Evolutionary conservation across 2,113 vertebrate species (phyloP).

Genomic region (Psilopogon haemacephalus): DNA sequence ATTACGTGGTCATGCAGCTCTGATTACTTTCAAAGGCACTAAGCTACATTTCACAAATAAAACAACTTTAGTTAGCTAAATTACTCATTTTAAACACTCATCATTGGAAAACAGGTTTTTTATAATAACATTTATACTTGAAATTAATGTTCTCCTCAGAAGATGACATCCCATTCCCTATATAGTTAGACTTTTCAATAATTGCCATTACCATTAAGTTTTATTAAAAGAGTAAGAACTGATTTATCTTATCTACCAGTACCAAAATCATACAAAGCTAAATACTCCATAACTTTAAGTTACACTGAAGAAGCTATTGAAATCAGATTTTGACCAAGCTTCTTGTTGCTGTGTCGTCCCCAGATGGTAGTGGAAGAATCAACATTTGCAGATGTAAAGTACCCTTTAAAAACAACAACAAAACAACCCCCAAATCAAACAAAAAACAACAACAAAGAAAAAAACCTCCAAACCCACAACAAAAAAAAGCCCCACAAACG

Average conservation of each 20-base stretch:
- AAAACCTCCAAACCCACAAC: neutral
- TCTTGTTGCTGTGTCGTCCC: rapidly evolving
- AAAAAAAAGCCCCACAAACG: neutral
- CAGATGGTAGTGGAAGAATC: neutral
- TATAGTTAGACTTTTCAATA: neutral
- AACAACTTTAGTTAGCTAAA: neutral
- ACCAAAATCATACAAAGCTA: neutral
- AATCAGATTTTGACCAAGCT: neutral
- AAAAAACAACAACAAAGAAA: neutral
- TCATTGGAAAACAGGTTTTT: neutral
- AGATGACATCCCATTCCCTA: neutral
- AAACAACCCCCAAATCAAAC: neutral
- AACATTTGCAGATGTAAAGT: neutral
- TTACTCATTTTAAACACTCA: neutral
- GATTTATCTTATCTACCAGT: neutral
- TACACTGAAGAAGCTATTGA: neutral
- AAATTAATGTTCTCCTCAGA: neutral
- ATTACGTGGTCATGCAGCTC: neutral
- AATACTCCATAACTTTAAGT: neutral
- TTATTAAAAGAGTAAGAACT: neutral
- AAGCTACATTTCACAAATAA: neutral
- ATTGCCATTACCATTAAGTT: neutral
- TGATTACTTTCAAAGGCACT: neutral
- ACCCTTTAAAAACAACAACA: neutral
- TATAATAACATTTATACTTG: neutral